phyloP scores from a whole-genome alignment of 1,140 invertebrate species.

The Diachasmimorpha longicaudata region DNA sequence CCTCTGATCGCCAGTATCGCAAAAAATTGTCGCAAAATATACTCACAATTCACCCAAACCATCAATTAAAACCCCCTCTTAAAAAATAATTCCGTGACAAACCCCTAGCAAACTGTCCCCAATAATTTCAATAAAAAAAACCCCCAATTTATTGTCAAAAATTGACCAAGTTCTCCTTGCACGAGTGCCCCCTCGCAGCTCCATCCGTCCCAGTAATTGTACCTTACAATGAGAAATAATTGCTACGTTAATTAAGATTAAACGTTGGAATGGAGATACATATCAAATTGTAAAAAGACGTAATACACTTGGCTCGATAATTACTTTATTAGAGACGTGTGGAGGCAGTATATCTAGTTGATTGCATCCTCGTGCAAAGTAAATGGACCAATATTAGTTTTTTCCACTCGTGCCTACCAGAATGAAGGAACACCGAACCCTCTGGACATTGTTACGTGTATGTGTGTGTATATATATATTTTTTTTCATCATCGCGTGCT shows the following conservation, averaged over 20 bases:
- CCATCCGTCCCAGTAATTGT: slow-evolving; percentile 22
- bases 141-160: too few relatives aligned
- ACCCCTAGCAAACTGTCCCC: too few relatives aligned
- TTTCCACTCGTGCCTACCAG: slow-evolving; percentile 29
- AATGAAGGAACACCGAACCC: not conserved
- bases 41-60: not conserved
- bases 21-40: not conserved
- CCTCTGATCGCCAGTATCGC: too few relatives aligned
- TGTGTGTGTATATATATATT: not conserved
- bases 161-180: too few relatives aligned
- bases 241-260: slow-evolving; percentile 13
- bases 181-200: not conserved
- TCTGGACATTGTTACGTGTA: not conserved
- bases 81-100: too few relatives aligned
- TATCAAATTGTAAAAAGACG: not conserved
- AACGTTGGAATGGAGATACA: not conserved
- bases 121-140: too few relatives aligned
- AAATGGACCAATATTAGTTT: slow-evolving; percentile 2
- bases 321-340: not conserved
- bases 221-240: slow-evolving; percentile 22
- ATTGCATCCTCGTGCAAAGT: not conserved
- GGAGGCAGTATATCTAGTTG: not conserved
- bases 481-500: slow-evolving; percentile 8
- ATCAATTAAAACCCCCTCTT: not conserved
- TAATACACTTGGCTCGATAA: not conserved